Conservation (phyloP, 2,888 invertebrate species). For the Leuctra nigra region DNA sequence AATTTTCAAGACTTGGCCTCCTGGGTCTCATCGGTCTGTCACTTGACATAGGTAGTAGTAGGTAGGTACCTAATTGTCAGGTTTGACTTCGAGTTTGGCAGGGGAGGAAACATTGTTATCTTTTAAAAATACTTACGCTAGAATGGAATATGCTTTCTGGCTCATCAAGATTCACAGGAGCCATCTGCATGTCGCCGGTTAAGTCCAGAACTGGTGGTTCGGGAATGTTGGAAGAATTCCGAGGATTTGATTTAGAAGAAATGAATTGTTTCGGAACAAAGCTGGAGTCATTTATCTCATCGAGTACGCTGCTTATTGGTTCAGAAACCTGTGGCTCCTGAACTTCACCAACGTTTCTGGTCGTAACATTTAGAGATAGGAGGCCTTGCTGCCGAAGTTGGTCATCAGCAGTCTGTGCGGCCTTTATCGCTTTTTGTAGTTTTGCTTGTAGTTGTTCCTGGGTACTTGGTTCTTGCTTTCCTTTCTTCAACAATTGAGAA, state of each 20-base stretch:
- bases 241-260: slow-evolving; percentile 19
- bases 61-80: too few species aligned
- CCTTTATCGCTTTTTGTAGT: slow-evolving; percentile 26
- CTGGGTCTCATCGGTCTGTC: too few species aligned
- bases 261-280: slow-evolving; percentile 26
- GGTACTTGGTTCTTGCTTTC: slow-evolving; percentile 17
- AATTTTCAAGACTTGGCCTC: too few species aligned
- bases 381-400: slow-evolving; percentile 28
- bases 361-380: neutral
- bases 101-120: too few species aligned
- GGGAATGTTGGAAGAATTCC: neutral
- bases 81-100: too few species aligned
- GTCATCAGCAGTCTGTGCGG: slow-evolving; percentile 28
- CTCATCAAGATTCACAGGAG: slow-evolving; percentile 13
- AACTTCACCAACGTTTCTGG: neutral
- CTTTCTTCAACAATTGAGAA: neutral
- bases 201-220: slow-evolving; percentile 14
- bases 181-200: neutral
- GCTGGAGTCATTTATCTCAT: slow-evolving; percentile 25
- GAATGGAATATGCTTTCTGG: slow-evolving; percentile 26
- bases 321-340: neutral
- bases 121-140: slow-evolving; percentile 25
- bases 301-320: slow-evolving; percentile 15
- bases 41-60: too few species aligned
- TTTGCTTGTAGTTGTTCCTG: slow-evolving; percentile 25